Percentiles rank a stretch among this genome's conserved stretches.
phyloP scores from a whole-genome alignment of 2,888 invertebrate genomes.

The Exocentrus adspersus region DNA sequence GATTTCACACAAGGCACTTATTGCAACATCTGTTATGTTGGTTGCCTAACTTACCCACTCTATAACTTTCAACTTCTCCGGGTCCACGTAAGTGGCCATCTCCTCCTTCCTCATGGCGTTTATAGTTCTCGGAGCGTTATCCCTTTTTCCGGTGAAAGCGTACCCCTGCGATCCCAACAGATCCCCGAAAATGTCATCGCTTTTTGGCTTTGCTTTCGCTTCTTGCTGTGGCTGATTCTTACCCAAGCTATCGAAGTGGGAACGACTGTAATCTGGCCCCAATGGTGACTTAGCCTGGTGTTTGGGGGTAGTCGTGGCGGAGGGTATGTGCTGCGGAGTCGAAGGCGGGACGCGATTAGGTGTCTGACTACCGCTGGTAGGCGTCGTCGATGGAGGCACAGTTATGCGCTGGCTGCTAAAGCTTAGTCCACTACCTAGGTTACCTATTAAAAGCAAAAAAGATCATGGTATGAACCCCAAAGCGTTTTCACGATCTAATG shows the following conservation, averaged over 20 bases:
- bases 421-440: conserved; percentile 39
- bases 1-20: too few species aligned
- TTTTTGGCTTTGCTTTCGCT: conserved; percentile 59
- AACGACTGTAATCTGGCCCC: conserved; percentile 71
- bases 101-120: conserved; percentile 93
- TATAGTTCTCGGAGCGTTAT: conserved; percentile 85
- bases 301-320: conserved; percentile 47
- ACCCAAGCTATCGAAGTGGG: conserved; percentile 73
- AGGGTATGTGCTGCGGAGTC: conserved; percentile 60
- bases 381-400: conserved; percentile 38
- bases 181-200: conserved; percentile 87
- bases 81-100: conserved; percentile 88
- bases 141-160: conserved; percentile 78
- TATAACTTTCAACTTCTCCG: conserved; percentile 83
- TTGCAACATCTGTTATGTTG: too few species aligned
- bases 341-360: conserved; percentile 52
- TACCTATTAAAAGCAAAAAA: conserved; percentile 30
- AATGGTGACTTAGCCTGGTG: conserved; percentile 62
- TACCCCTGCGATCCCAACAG: conserved; percentile 91
- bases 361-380: conserved; percentile 47
- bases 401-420: conserved; percentile 27
- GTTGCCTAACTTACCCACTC: conserved; percentile 84
- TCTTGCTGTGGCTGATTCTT: conserved; percentile 48
- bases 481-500: too few species aligned
- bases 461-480: too few species aligned